A percentile compares a stretch with the other conserved stretches of the same genome.
These are phyloP conservation scores for Dromius quadrimaculatus DNA, from an alignment of 2,888 invertebrate genomes.

Conservation along the genomic window DNA sequence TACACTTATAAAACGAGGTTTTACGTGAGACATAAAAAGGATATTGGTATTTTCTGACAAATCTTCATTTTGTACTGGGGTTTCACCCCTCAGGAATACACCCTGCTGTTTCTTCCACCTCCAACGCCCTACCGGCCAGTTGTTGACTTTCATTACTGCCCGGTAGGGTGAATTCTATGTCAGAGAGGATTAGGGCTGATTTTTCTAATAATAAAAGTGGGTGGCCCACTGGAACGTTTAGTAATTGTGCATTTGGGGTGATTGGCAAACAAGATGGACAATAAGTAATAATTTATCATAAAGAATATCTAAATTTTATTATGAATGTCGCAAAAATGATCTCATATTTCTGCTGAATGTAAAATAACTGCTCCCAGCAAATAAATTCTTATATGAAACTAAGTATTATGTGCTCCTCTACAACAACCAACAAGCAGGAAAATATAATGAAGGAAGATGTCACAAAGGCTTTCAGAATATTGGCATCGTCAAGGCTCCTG, in stretches of 20 bases:
- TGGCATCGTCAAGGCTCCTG: conserved; percentile 61
- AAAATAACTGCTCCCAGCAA: background rate
- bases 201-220: conserved; percentile 23
- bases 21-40: conserved; percentile 44
- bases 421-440: conserved; percentile 16
- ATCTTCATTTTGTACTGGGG: conserved; percentile 50
- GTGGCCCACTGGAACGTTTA: conserved; percentile 11
- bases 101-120: conserved; percentile 7
- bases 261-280: too few species aligned
- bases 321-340: too few species aligned
- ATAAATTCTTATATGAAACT: background rate
- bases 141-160: conserved; percentile 16
- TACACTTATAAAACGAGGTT: conserved; percentile 16
- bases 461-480: conserved; percentile 63
- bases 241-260: conserved; percentile 41
- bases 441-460: conserved; percentile 56
- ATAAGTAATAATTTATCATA: too few species aligned
- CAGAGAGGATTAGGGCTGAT: background rate
- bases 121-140: background rate
- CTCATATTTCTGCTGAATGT: too few species aligned
- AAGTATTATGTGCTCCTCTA: background rate
- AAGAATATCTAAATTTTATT: too few species aligned
- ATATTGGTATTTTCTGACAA: conserved; percentile 53
- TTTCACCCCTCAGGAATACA: conserved; percentile 1
- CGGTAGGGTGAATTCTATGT: background rate